These are phyloP conservation scores for Psittacula cyanocephala DNA, from an alignment of 2,113 vertebrate genomes.

Conservation along the genomic window DNA sequence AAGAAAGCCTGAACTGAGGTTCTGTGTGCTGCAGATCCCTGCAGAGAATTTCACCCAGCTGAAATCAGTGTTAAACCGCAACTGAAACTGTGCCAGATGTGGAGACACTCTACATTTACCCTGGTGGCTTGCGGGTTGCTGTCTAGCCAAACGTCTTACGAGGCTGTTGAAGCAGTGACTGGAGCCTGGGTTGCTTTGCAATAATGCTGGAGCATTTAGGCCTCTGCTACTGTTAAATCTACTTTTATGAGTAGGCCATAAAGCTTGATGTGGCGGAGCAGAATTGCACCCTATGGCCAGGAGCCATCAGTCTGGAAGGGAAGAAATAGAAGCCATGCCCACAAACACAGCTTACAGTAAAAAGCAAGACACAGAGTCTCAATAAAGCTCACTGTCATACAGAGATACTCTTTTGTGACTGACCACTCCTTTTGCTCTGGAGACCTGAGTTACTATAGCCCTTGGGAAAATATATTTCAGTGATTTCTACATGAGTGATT, in stretches of 20 bases:
- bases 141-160: background rate
- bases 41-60: background rate
- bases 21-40: background rate
- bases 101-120: background rate
- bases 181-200: background rate
- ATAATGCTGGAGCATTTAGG: background rate
- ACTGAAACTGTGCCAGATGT: background rate
- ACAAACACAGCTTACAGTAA: background rate
- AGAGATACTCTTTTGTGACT: background rate
- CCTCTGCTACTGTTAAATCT: background rate
- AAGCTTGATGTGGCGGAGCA: background rate
- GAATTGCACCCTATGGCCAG: background rate
- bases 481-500: background rate
- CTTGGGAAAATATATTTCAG: background rate
- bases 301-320: background rate
- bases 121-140: background rate
- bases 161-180: background rate
- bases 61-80: background rate
- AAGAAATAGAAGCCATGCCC: background rate
- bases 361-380: background rate
- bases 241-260: background rate
- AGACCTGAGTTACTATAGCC: background rate
- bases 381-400: background rate
- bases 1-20: background rate
- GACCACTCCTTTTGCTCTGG: background rate